These are phyloP conservation scores for Chrysolina haemoptera DNA, from an alignment of 2,888 invertebrate species.

Conservation along the genomic window DNA sequence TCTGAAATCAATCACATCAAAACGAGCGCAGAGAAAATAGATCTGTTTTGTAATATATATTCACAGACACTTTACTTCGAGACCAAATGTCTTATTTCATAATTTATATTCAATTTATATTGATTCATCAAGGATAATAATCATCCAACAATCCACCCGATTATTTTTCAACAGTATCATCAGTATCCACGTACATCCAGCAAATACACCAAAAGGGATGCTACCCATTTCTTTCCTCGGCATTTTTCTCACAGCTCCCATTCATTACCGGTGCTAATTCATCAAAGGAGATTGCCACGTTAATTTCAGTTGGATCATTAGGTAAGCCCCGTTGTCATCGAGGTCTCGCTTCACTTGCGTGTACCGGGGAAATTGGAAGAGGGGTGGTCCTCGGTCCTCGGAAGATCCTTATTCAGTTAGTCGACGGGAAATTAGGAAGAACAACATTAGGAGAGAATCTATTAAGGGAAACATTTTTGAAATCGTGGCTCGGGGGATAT, in stretches of 20 bases:
- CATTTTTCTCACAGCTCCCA: slow-evolving; percentile 47
- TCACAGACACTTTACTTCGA: too few species aligned
- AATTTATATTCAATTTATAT: too few species aligned
- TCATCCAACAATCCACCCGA: background rate
- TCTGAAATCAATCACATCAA: too few species aligned
- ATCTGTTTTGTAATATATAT: too few species aligned
- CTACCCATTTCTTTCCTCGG: slow-evolving; percentile 27
- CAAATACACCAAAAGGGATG: slow-evolving; percentile 18
- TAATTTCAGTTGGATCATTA: slow-evolving; percentile 63
- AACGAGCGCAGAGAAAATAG: too few species aligned
- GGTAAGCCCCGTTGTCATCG: slow-evolving; percentile 63
- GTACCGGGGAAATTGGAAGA: slow-evolving; percentile 49
- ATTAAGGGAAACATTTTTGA: slow-evolving; percentile 32
- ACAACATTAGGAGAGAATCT: slow-evolving; percentile 47
- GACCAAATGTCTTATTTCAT: too few species aligned
- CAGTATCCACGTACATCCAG: background rate
- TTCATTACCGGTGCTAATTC: slow-evolving; percentile 60
- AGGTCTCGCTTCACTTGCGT: slow-evolving; percentile 42
- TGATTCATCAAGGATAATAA: background rate
- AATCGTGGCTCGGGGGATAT: background rate
- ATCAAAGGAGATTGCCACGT: slow-evolving; percentile 63
- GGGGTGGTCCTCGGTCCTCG: slow-evolving; percentile 39
- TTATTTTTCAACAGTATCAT: background rate
- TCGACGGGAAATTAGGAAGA: slow-evolving; percentile 47
- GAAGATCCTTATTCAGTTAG: slow-evolving; percentile 41